Conservation (phyloP, 64 coral and sea anemone genomes). For the Acropora tenuis region DNA sequence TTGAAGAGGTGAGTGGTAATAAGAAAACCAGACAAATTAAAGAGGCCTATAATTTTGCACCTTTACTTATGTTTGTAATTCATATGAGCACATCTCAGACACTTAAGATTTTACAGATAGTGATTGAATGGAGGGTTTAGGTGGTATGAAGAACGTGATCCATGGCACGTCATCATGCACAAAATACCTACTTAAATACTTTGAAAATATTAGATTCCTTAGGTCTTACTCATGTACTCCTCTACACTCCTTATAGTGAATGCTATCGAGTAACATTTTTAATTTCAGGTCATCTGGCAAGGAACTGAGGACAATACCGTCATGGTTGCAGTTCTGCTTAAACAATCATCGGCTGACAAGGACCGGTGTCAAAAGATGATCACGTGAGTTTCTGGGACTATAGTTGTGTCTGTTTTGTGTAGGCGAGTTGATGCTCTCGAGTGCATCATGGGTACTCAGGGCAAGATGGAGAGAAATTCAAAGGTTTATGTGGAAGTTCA, state of each 20-base stretch:
- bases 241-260: not conserved
- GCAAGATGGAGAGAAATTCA: no score
- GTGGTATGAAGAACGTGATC: not conserved
- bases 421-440: no score
- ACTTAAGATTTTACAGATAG: not conserved
- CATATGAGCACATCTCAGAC: not conserved
- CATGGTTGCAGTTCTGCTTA: not conserved
- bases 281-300: not conserved
- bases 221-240: not conserved
- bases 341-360: not conserved
- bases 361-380: not conserved
- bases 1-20: not conserved
- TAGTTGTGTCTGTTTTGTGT: no score
- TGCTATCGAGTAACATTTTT: not conserved
- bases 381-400: not conserved
- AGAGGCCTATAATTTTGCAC: not conserved
- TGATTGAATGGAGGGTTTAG: not conserved
- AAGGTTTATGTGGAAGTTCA: no score
- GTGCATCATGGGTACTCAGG: no score
- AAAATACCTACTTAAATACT: no score
- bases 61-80: not conserved
- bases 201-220: no score
- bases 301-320: not conserved
- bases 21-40: conserved; percentile 1
- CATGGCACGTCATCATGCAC: not conserved